phyloP scores from a whole-genome alignment of 2,888 invertebrate species.

The Timema podura region DNA sequence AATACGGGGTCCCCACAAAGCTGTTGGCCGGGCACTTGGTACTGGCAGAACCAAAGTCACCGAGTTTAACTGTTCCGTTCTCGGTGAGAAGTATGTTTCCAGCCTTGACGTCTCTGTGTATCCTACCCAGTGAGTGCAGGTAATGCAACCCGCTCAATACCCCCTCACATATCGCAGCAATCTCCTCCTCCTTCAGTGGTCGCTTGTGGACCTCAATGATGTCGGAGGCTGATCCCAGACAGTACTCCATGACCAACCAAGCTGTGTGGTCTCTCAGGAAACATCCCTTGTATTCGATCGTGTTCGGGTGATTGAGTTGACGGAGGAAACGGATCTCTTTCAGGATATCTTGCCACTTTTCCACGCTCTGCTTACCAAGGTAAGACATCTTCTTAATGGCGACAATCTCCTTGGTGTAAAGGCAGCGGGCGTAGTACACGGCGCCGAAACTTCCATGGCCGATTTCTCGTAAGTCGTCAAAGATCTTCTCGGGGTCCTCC shows the following conservation, averaged over 20 bases:
- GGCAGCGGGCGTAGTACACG: constrained; percentile 96
- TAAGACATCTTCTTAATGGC: constrained; percentile 99
- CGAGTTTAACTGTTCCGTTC: constrained; percentile 90
- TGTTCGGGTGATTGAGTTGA: constrained; percentile 92
- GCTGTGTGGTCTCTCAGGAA: constrained; percentile 96
- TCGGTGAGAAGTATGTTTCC: constrained; percentile 98
- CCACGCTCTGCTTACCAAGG: constrained; percentile 90
- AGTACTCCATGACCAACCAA: constrained; percentile 99
- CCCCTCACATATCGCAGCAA: constrained; percentile 94
- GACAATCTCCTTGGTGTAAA: constrained; percentile 93
- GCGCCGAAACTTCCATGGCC: constrained; percentile 99
- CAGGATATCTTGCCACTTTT: constrained; percentile 99
- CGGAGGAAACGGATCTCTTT: constrained; percentile 97
- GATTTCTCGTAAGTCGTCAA: constrained; percentile 96
- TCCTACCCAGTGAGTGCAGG: constrained; percentile 79
- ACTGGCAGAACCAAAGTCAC: constrained; percentile 95
- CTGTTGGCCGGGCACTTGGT: constrained; percentile 97
- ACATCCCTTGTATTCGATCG: constrained; percentile 98
- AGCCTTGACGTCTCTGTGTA: constrained; percentile 93
- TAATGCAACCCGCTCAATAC: constrained; percentile 91
- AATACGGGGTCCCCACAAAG: constrained; percentile 98
- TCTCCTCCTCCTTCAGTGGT: constrained; percentile 92
- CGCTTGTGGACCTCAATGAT: constrained; percentile 98
- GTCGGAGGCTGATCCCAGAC: constrained; percentile 97
- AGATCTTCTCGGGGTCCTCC: constrained; percentile 95